Percentiles rank a stretch among this genome's conserved stretches.
Evolutionary conservation across 2,888 invertebrate species (phyloP).

Genomic region (Chromoteleia sp.): DNA sequence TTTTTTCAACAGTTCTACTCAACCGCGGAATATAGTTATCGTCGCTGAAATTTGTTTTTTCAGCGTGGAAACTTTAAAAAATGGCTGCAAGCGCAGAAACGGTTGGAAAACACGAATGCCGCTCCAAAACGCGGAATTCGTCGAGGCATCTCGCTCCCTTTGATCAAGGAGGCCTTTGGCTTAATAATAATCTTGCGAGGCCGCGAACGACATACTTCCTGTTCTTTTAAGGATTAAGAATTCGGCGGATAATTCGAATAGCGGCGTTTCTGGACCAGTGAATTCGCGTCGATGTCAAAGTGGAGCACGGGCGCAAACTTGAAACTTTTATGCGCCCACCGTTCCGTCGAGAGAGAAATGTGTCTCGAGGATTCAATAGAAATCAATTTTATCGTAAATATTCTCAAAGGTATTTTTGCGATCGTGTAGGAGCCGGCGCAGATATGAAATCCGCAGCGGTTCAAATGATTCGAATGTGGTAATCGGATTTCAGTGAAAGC

Average conservation of each 20-base stretch:
- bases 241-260: slow-evolving; percentile 35
- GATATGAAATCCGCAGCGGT: slow-evolving; percentile 34
- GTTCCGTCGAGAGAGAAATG: slow-evolving; percentile 15
- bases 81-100: not conserved
- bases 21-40: no score
- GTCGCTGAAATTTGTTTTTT: not conserved
- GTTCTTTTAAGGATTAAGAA: slow-evolving; percentile 41
- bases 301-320: slow-evolving; percentile 12
- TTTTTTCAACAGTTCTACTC: no score
- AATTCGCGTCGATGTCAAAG: slow-evolving; percentile 4
- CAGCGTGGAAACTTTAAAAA: not conserved
- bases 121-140: slow-evolving; percentile 15
- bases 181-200: slow-evolving; percentile 33
- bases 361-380: slow-evolving; percentile 33
- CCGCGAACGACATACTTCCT: slow-evolving; percentile 28
- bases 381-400: slow-evolving; percentile 57
- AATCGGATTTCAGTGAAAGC: slow-evolving; percentile 34
- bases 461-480: slow-evolving; percentile 40
- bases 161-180: slow-evolving; percentile 43
- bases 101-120: slow-evolving; percentile 1
- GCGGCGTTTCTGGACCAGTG: slow-evolving; percentile 11
- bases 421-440: slow-evolving; percentile 11
- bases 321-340: slow-evolving; percentile 7
- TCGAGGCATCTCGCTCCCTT: slow-evolving; percentile 40
- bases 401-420: slow-evolving; percentile 36